Conservation (phyloP, 2,888 invertebrate species). For the Syrphus vitripennis region DNA sequence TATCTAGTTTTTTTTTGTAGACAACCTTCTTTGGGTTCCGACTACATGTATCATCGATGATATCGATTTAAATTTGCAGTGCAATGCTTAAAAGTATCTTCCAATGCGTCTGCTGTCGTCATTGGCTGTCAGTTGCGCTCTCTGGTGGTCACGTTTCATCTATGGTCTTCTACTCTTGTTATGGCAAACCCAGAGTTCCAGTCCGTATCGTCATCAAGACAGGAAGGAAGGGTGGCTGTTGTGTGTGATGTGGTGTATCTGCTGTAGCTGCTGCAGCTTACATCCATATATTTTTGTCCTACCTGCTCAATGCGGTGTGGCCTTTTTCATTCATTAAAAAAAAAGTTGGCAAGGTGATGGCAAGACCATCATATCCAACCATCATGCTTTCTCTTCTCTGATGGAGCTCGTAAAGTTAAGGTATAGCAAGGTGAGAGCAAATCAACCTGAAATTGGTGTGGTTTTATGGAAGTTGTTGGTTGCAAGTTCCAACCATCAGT, state of each 20-base stretch:
- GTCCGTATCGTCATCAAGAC: conserved; percentile 13
- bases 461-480: conserved; percentile 58
- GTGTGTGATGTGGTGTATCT: conserved; percentile 4
- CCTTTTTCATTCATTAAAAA: conserved; percentile 65
- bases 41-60: conserved; percentile 37
- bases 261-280: not conserved
- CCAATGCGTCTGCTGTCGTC: conserved; percentile 39
- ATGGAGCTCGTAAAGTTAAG: conserved; percentile 9
- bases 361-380: conserved; percentile 30
- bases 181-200: conserved; percentile 29
- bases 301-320: conserved; percentile 48
- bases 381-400: conserved; percentile 56
- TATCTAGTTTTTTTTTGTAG: conserved; percentile 41
- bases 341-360: conserved; percentile 48
- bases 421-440: conserved; percentile 59
- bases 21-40: conserved; percentile 21
- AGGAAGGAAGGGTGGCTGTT: conserved; percentile 58
- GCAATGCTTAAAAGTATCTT: conserved; percentile 35
- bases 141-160: conserved; percentile 51
- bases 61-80: conserved; percentile 56
- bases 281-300: conserved; percentile 19
- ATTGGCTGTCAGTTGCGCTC: conserved; percentile 3
- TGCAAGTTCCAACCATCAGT: conserved; percentile 49
- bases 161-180: conserved; percentile 54
- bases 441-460: conserved; percentile 63